These are phyloP conservation scores for Bostrychus sinensis DNA, from an alignment of 2,113 vertebrate species.

Conservation along the genomic window DNA sequence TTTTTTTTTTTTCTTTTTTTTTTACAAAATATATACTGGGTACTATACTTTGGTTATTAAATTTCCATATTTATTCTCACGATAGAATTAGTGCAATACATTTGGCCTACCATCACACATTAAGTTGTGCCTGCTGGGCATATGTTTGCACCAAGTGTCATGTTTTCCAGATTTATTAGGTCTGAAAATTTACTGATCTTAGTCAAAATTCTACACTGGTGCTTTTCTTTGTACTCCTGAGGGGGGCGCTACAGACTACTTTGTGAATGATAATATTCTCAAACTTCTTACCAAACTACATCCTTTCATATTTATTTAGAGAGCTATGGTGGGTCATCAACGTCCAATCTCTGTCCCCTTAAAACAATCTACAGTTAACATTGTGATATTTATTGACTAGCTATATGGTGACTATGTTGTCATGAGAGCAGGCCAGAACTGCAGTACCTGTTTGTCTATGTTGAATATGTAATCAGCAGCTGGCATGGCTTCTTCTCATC, in stretches of 20 bases:
- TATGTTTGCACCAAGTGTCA: not conserved
- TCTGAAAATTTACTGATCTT: not conserved
- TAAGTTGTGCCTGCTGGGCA: no score
- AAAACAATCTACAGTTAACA: no score
- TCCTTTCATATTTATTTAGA: not conserved
- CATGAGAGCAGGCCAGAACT: slow-evolving; percentile 6
- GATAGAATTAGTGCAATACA: no score
- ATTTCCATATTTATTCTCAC: no score
- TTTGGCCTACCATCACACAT: no score
- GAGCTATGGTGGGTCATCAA: not conserved
- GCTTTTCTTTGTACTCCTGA: slow-evolving; percentile 43
- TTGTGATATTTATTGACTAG: no score
- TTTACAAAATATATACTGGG: no score
- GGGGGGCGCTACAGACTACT: slow-evolving; percentile 72
- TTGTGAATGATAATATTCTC: slow-evolving; percentile 24
- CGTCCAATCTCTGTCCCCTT: no score
- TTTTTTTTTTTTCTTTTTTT: not conserved
- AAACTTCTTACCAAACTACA: not conserved
- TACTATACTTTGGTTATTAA: no score
- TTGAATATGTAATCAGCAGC: slow-evolving; percentile 70
- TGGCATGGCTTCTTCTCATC: slow-evolving; percentile 30
- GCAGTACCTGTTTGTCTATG: slow-evolving; percentile 53
- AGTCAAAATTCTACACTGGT: not conserved
- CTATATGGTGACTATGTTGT: no score
- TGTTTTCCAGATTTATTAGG: no score